Base-by-base conservation (phyloP, 1,140 invertebrate species). In the Zaprionus camerounensis region DNA sequence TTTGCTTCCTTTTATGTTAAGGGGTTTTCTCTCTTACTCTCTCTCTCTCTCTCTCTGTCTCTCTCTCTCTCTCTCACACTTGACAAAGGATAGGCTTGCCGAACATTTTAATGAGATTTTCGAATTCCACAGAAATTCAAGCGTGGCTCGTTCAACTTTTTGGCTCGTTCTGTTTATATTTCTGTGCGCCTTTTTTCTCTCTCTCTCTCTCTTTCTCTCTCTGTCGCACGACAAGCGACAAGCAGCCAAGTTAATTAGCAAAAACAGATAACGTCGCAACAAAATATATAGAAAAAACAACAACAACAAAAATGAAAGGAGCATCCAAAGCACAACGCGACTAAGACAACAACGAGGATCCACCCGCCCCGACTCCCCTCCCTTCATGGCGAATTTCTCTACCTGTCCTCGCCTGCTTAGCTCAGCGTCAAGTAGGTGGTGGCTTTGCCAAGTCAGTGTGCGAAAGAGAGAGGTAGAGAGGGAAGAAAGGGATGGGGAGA, bases 181-280 rank as follows among this genome's bases (percentile, higher is more conserved):
- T 71, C 22, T 28, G 31, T 20, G 17, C 17, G 17, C 53, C 6
- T 26, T 24, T 64, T 56, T 1, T 15, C 41, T 46, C 22, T 62
- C 56, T 24, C 11, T 63, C 5, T 28, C n/a, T 15, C 1, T 9
- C 28, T 28, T 7, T 28, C 36, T 24, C 73, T 56, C 49, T 26
- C 57, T 20, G 34, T 13, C 3, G 38, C 36, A 76, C 71, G 64
- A 65, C 17, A 20, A 71, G 82, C 56, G 81, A 80, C 68, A 86
- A 71, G 76, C 82, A 85, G 80, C 83, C 82, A 87, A 86, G 83
- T 87, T 86, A 86, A 86, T 86, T 86, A 86, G 83, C 83, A 86
- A 86, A 87, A 86, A 86, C 82, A 86, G 83, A 86, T 86, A 86
- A 73, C 82, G 83, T 87, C 82, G 74, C 83, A 70, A 86, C 71